Evolutionary conservation across 2,797 vertebrate genomes (phyloP).

Genomic region (Siniperca undulata): DNA sequence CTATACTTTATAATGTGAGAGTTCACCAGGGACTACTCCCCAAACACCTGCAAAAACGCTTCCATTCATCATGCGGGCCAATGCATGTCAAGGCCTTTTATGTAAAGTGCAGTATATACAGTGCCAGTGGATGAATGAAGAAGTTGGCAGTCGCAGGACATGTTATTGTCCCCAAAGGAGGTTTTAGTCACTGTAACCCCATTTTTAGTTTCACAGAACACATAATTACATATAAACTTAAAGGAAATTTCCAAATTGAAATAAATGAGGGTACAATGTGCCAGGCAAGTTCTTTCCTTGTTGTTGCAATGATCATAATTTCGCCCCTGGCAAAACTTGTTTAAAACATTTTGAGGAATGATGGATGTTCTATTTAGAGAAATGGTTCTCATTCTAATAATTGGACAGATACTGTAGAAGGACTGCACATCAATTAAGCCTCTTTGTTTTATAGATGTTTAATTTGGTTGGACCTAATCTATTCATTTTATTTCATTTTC

Average conservation of each 20-base stretch:
- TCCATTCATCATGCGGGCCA: conserved; percentile 46
- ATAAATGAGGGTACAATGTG: background rate
- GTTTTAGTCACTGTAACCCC: conserved; percentile 5
- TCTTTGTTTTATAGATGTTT: background rate
- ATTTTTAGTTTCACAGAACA: conserved; percentile 30
- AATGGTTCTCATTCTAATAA: background rate
- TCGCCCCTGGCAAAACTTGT: background rate
- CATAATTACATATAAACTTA: conserved; percentile 12
- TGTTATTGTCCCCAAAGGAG: conserved; percentile 42
- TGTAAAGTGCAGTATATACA: conserved; percentile 26
- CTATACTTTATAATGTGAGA: conserved; percentile 33
- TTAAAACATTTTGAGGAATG: background rate
- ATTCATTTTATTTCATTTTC: background rate
- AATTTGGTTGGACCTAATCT: background rate
- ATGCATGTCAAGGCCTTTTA: conserved; percentile 28
- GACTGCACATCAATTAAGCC: background rate
- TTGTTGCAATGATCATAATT: background rate
- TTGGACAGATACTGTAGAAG: background rate
- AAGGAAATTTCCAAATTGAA: background rate
- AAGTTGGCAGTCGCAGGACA: conserved; percentile 1
- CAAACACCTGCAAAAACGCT: conserved; percentile 34
- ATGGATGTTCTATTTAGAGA: background rate
- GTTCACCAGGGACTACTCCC: conserved; percentile 14
- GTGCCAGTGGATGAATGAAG: conserved; percentile 23
- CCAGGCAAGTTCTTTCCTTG: background rate